Base-by-base conservation (phyloP, 2,797 vertebrate genomes). In the Malurus splendens region DNA sequence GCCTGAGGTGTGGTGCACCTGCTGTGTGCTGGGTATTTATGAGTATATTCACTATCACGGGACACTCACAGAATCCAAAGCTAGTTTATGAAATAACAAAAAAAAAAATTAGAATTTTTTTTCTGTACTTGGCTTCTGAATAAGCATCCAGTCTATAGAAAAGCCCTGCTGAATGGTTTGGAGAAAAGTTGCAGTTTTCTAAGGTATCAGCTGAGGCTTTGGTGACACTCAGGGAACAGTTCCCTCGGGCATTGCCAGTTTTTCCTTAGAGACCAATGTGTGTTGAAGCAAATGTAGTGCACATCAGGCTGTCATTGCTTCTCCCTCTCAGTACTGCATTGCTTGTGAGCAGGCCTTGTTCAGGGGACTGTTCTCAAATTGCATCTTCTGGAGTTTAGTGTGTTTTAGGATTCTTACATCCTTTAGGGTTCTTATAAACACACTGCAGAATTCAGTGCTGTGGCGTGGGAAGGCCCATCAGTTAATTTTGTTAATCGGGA, bases 181-280 rank as follows among this genome's bases (percentile, higher is more conserved):
- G 61, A 67, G 44, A 30, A 27, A 38, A 60, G 11, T 38, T 25
- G 6, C 7, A 30, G 7, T 55, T 91, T 30, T 6, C 33, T 68
- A 18, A 36, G 13, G 10, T 33, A 6, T 2, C 11, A 6, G 9
- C 54, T 48, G 50, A 57, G 42, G 16, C 42, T 41, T 36, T 6
- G 0, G 1, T 16, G 12, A 24, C 12, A 2, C 38, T 28, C 9
- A 1, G 36, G 32, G 38, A 56, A 6, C 50, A 18, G 41, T 52
- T 78, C 44, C 18, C 25, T 56, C 20, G 44, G 42, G 36, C 60
- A 41, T 41, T 76, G 33, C 18, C 17, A 4, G n/a, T 36, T 60
- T 75, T 45, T 48, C 56, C 8, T 48, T 24, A 52, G 30, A 28
- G 39, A 6, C 17, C 2, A 0, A 9, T 20, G 6, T 8, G 38